These are phyloP conservation scores for Manis crassicaudata DNA, from an alignment of 2,797 vertebrate species.

Conservation along the genomic window DNA sequence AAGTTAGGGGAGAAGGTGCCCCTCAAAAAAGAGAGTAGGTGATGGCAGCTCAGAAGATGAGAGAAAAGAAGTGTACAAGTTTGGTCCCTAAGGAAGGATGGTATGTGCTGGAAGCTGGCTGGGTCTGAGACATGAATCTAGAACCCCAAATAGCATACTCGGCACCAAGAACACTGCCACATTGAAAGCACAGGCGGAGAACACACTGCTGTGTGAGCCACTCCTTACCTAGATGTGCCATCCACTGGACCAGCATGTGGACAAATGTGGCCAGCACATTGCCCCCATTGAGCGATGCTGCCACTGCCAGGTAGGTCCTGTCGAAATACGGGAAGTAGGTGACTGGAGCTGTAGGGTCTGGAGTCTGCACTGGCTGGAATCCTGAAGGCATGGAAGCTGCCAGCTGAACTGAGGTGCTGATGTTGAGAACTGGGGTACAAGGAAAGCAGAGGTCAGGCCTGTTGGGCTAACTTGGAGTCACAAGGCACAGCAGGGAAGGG, in stretches of 20 bases:
- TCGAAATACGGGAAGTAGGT: slow-evolving; percentile 95
- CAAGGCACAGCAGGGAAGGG: neutral
- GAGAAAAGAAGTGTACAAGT: neutral
- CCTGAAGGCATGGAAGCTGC: slow-evolving; percentile 90
- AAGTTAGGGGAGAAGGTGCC: neutral
- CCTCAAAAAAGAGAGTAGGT: neutral
- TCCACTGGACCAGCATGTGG: slow-evolving; percentile 92
- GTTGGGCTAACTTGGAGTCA: neutral
- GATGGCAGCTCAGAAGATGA: neutral
- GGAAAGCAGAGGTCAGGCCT: neutral
- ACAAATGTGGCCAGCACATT: slow-evolving; percentile 94
- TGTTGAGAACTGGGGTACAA: slow-evolving; percentile 91
- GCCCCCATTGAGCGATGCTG: slow-evolving; percentile 96
- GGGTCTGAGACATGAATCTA: neutral
- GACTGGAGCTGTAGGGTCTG: slow-evolving; percentile 88
- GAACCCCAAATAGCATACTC: neutral
- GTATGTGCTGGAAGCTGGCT: neutral
- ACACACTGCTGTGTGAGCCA: neutral
- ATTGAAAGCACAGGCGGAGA: neutral
- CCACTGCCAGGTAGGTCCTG: slow-evolving; percentile 92
- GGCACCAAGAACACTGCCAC: neutral
- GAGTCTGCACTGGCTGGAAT: slow-evolving; percentile 89
- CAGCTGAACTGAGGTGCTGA: slow-evolving; percentile 96
- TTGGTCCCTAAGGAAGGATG: neutral
- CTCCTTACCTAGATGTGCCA: slow-evolving; percentile 91